phyloP scores from a whole-genome alignment of 2,888 invertebrate species.

The Hyposoter dolosus region DNA sequence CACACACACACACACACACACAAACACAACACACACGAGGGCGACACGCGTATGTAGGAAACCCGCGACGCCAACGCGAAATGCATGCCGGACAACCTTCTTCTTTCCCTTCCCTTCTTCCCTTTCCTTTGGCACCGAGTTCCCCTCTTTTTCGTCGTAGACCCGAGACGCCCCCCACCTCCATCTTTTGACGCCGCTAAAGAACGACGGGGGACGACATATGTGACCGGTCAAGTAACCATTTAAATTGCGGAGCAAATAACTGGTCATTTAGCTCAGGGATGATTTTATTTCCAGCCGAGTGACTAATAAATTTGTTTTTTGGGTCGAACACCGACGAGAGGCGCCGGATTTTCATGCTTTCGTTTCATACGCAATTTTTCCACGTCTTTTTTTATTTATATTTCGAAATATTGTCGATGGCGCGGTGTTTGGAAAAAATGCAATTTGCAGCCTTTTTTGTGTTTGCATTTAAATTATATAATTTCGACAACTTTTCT shows the following conservation, averaged over 20 bases:
- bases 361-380: neutral
- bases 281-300: neutral
- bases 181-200: neutral
- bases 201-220: neutral
- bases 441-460: neutral
- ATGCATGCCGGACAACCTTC: slow-evolving; percentile 17
- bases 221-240: neutral
- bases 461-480: neutral
- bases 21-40: too few species aligned
- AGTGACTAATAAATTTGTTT: neutral
- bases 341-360: neutral
- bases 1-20: neutral
- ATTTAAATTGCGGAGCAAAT: neutral
- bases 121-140: too few species aligned
- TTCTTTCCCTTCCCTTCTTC: neutral
- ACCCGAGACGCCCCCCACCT: neutral
- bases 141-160: neutral
- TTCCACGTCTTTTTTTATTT: neutral
- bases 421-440: neutral
- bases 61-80: slow-evolving; percentile 28
- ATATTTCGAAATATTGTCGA: neutral
- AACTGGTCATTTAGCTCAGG: neutral
- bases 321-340: neutral
- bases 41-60: neutral
- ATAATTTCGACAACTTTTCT: too few species aligned